These are phyloP conservation scores for Semicossyphus pulcher DNA, from an alignment of 2,113 vertebrate species.

Conservation along the genomic window DNA sequence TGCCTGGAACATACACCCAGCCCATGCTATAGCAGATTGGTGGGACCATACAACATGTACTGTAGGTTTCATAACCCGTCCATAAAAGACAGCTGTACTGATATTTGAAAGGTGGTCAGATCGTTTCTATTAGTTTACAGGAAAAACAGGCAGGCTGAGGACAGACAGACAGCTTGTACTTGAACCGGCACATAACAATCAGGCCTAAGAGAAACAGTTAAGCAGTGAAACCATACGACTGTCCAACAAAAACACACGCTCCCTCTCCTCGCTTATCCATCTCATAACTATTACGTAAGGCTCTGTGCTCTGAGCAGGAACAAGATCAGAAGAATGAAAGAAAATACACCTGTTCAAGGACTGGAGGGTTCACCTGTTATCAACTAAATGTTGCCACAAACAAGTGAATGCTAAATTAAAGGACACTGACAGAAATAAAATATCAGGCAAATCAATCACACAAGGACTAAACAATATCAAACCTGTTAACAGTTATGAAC, in stretches of 20 bases:
- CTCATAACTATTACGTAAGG: slow-evolving; percentile 10
- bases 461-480: too few species aligned
- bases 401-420: too few species aligned
- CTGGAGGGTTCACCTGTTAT: too few species aligned
- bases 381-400: too few species aligned
- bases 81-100: slow-evolving; percentile 21
- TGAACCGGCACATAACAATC: background rate
- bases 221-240: slow-evolving; percentile 1
- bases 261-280: background rate
- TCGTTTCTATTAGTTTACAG: slow-evolving; percentile 56
- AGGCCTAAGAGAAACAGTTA: background rate
- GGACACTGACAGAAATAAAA: too few species aligned
- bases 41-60: background rate
- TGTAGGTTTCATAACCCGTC: slow-evolving; percentile 25
- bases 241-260: slow-evolving; percentile 19
- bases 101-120: slow-evolving; percentile 39
- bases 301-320: slow-evolving; percentile 1
- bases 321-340: slow-evolving; percentile 7
- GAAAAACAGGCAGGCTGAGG: slow-evolving; percentile 31
- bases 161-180: background rate
- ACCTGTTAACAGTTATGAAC: too few species aligned
- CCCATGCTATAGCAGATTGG: background rate
- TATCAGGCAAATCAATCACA: too few species aligned
- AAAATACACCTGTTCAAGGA: too few species aligned
- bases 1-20: slow-evolving; percentile 2